Percentiles rank a stretch among this genome's conserved stretches.
Evolutionary conservation across 2,113 vertebrate genomes (phyloP).

Genomic region (Cnemophilus loriae): DNA sequence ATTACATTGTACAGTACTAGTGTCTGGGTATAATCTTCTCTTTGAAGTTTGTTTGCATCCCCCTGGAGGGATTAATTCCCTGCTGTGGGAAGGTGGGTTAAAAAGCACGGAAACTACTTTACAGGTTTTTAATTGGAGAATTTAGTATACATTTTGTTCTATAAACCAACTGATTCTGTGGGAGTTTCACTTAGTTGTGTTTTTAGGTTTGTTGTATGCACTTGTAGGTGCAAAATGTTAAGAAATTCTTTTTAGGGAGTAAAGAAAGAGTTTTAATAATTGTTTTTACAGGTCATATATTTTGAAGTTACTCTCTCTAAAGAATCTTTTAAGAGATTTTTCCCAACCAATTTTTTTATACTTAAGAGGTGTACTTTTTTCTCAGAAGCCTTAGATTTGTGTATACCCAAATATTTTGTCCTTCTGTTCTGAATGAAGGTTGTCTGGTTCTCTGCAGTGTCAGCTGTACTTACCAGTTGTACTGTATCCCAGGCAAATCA

Average conservation of each 20-base stretch:
- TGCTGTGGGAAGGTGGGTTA: constrained; percentile 76
- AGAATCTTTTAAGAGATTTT: neutral
- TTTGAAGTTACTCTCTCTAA: neutral
- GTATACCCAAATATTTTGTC: neutral
- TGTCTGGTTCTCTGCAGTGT: neutral
- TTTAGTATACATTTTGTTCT: constrained; percentile 73
- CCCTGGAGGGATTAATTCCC: constrained; percentile 75
- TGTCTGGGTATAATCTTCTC: constrained; percentile 76
- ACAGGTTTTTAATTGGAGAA: constrained; percentile 74
- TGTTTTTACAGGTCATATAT: neutral
- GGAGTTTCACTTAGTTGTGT: constrained; percentile 54
- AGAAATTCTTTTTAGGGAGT: neutral
- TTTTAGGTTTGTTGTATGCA: constrained; percentile 27
- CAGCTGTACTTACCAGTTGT: neutral
- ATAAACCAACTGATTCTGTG: constrained; percentile 67
- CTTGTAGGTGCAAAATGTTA: constrained; percentile 27
- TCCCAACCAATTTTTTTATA: neutral
- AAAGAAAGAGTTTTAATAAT: neutral
- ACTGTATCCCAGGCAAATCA: neutral
- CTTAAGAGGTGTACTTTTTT: neutral
- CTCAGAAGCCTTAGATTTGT: neutral
- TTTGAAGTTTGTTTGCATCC: constrained; percentile 78
- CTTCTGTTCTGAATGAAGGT: neutral
- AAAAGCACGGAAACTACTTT: constrained; percentile 73
- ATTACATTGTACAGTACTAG: constrained; percentile 68